Evolutionary conservation across 2,113 vertebrate genomes (phyloP).

Genomic region (Colossoma macropomum): DNA sequence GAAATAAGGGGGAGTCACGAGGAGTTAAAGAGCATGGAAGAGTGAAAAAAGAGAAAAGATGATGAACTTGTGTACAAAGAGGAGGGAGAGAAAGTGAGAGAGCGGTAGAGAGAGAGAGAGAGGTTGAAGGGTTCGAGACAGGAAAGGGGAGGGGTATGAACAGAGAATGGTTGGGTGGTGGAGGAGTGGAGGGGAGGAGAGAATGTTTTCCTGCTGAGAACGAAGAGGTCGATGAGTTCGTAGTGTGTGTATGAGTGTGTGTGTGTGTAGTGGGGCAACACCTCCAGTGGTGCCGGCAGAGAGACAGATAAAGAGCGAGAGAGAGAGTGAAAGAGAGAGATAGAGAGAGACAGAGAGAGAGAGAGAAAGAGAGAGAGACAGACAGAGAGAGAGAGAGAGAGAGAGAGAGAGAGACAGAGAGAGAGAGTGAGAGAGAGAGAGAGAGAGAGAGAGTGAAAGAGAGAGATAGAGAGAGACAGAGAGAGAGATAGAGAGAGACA

Average conservation of each 20-base stretch:
- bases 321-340: too few relatives aligned
- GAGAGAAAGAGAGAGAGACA: constrained; percentile 15
- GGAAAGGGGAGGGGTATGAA: constrained; percentile 55
- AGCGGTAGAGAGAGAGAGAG: constrained; percentile 35
- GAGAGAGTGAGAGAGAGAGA: constrained; percentile 3
- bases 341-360: constrained; percentile 1
- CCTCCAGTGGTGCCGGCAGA: constrained; percentile 58
- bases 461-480: constrained; percentile 18
- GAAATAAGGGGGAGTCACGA: neutral
- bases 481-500: constrained; percentile 23
- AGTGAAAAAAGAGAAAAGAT: neutral
- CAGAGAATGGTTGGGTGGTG: constrained; percentile 22
- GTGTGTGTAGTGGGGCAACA: constrained; percentile 57
- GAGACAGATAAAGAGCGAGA: constrained; percentile 25
- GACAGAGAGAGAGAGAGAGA: constrained; percentile 30
- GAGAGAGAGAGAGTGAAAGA: neutral
- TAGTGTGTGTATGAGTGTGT: constrained; percentile 26
- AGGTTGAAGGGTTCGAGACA: constrained; percentile 67
- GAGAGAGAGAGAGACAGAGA: constrained; percentile 17
- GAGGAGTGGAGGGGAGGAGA: constrained; percentile 52
- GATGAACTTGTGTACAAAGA: neutral
- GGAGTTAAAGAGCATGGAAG: neutral
- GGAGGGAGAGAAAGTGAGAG: constrained; percentile 52
- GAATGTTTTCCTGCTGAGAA: constrained; percentile 66
- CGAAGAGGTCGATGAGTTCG: constrained; percentile 74